Evolutionary conservation across 2,888 invertebrate species (phyloP).

Genomic region (Euzetes globulus): DNA sequence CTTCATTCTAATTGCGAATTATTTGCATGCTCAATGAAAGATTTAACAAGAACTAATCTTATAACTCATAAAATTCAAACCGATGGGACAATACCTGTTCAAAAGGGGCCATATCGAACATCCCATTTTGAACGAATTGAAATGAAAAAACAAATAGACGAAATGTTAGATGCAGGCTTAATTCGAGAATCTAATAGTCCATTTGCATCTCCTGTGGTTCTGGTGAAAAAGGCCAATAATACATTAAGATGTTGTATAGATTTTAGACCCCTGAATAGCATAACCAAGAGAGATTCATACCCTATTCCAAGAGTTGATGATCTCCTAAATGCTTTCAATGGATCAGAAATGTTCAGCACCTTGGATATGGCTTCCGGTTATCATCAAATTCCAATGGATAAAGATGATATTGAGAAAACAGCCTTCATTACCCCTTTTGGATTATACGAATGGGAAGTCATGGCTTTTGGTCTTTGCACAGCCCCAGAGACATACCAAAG

Average conservation of each 20-base stretch:
- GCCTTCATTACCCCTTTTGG: slow-evolving; percentile 33
- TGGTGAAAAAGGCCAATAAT: slow-evolving; percentile 16
- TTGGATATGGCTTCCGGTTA: slow-evolving; percentile 28
- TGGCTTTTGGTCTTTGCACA: slow-evolving; percentile 36
- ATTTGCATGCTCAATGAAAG: too few species aligned
- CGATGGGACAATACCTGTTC: background rate
- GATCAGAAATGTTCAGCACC: background rate
- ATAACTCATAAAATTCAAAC: too few species aligned
- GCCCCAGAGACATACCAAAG: slow-evolving; percentile 38
- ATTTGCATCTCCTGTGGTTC: background rate
- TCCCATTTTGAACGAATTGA: background rate
- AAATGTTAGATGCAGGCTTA: background rate
- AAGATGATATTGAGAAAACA: slow-evolving; percentile 28
- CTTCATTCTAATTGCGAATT: too few species aligned
- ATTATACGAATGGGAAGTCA: slow-evolving; percentile 28
- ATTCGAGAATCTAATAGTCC: slow-evolving; percentile 9
- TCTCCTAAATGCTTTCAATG: background rate
- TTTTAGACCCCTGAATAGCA: background rate
- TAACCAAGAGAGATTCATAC: background rate
- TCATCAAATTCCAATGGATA: slow-evolving; percentile 5
- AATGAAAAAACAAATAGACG: slow-evolving; percentile 4
- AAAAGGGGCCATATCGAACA: slow-evolving; percentile 15
- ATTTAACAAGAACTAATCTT: too few species aligned
- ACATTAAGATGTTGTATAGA: slow-evolving; percentile 17
- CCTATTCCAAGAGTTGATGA: slow-evolving; percentile 21